Percentiles rank a stretch among this genome's conserved stretches.
These are phyloP conservation scores for Drosophila sordidula DNA, from an alignment of 2,888 invertebrate species.

Conservation along the genomic window DNA sequence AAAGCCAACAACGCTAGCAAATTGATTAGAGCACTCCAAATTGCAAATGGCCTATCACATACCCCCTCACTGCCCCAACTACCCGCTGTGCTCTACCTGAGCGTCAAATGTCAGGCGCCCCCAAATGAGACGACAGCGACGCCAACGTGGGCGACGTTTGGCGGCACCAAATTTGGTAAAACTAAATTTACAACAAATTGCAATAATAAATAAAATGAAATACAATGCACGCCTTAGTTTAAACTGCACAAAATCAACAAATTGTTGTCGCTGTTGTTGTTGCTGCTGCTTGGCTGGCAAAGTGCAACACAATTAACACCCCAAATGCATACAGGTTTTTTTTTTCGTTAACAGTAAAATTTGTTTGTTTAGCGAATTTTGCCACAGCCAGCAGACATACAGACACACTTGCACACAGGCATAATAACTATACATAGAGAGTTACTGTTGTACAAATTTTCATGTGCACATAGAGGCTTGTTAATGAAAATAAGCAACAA, in stretches of 20 bases:
- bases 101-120: constrained; percentile 58
- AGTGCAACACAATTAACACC: constrained; percentile 80
- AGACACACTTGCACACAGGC: constrained; percentile 1
- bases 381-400: constrained; percentile 40
- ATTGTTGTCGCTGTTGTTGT: constrained; percentile 26
- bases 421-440: constrained; percentile 44
- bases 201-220: constrained; percentile 68
- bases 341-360: constrained; percentile 74
- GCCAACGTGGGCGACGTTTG: constrained; percentile 61
- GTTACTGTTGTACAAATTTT: constrained; percentile 71
- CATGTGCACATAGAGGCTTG: constrained; percentile 66
- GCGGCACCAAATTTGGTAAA: constrained; percentile 77
- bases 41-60: constrained; percentile 36
- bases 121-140: constrained; percentile 15
- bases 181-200: constrained; percentile 74
- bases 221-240: constrained; percentile 62
- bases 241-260: constrained; percentile 33
- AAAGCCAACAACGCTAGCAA: constrained; percentile 41
- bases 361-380: constrained; percentile 77
- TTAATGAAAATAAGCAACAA: constrained; percentile 81
- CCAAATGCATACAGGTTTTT: constrained; percentile 60
- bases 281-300: constrained; percentile 47
- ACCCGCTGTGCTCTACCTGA: not conserved
- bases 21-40: constrained; percentile 48
- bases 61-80: not conserved